Percentiles rank a stretch among this genome's conserved stretches.
Conservation (phyloP, 2,797 vertebrate species). For the Gallinago nigripennis region DNA sequence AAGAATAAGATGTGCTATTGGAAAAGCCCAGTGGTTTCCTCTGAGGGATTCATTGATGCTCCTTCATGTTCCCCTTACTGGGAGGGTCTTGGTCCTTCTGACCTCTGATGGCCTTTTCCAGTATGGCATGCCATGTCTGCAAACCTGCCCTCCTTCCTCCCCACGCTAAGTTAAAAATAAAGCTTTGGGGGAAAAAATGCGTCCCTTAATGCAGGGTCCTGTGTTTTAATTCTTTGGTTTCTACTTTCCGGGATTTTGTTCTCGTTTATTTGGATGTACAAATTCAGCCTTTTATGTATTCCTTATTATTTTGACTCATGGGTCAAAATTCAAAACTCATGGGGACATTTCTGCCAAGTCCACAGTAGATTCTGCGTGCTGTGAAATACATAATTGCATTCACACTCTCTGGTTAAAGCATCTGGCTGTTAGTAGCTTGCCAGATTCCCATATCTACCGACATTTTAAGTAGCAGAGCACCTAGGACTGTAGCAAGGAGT, state of each 20-base stretch:
- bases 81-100: not conserved
- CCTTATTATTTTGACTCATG: not conserved
- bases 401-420: not conserved
- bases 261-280: not conserved
- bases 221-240: not conserved
- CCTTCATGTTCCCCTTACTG: not conserved
- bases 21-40: not conserved
- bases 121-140: not conserved
- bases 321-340: not conserved
- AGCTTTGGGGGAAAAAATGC: accelerated
- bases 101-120: not conserved
- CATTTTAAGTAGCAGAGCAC: not conserved
- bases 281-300: not conserved
- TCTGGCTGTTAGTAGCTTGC: not conserved
- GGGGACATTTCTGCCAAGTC: not conserved
- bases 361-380: accelerated
- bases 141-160: not conserved
- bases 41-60: not conserved
- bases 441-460: not conserved
- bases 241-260: not conserved
- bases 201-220: not conserved
- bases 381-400: not conserved
- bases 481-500: not conserved
- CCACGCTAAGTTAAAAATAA: not conserved
- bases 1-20: not conserved